Evolutionary conservation across 2,113 vertebrate genomes (phyloP).

Genomic region (Macaca nemestrina): DNA sequence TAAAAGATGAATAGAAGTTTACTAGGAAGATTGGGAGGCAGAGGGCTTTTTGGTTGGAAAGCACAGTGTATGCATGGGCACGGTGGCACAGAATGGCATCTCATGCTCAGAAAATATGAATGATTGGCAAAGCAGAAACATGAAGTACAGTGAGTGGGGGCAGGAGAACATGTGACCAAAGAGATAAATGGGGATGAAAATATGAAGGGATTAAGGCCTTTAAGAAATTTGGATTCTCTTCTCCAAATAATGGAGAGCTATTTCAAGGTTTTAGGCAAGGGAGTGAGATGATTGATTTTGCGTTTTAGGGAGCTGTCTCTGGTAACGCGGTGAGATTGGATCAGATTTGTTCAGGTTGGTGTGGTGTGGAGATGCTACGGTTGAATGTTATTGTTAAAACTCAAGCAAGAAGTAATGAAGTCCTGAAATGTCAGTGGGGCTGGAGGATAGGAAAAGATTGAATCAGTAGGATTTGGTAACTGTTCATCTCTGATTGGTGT

Average conservation of each 20-base stretch:
- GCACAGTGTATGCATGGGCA: too few species aligned
- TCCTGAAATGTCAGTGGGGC: neutral
- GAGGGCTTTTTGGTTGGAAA: neutral
- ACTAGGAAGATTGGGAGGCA: neutral
- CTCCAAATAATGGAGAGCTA: neutral
- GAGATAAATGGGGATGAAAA: neutral
- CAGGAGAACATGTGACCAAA: neutral
- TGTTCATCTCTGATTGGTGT: neutral
- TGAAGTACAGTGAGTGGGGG: neutral
- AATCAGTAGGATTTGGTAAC: neutral
- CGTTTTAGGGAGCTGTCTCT: neutral
- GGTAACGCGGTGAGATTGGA: neutral
- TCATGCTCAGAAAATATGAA: neutral
- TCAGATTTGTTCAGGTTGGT: neutral
- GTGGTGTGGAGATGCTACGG: neutral
- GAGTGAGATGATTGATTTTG: neutral
- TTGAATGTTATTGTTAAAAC: neutral
- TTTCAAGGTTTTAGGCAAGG: neutral
- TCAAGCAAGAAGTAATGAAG: neutral
- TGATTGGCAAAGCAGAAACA: neutral
- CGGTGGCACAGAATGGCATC: too few species aligned
- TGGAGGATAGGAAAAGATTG: neutral
- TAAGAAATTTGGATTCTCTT: neutral
- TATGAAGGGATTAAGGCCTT: neutral
- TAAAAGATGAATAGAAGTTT: neutral